Evolutionary conservation across 2,888 invertebrate genomes (phyloP), one percentile per base, ranked within the genome.

Genomic region (Entomobrya multifasciata): DNA sequence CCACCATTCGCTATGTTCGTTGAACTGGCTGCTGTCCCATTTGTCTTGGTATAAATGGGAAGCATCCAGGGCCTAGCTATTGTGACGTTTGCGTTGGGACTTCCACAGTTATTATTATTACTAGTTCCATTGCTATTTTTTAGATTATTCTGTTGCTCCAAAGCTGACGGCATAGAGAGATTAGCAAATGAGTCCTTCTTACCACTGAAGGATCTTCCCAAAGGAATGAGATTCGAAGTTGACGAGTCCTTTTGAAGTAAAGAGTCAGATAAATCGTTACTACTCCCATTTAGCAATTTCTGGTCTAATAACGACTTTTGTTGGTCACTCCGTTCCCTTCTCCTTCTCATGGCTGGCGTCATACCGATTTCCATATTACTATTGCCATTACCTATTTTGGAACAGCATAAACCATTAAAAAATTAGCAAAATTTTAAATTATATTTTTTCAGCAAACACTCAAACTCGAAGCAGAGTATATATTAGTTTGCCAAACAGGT

Each of bases 241-340:
- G 88, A 86, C 17, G 86, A 36, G 11, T 89, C 87, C 41, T 88
- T 89, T 44, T 87, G 78, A 22, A 83, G n/a, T n/a, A n/a, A 77
- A 20, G 88, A 81, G n/a, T 84, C 74, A n/a, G 81, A 52, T n/a
- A 90, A 87, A 36, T 86, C 87, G 62, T 57, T 72, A 44, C 62
- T 79, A 84, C 89, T 80, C 27, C 90, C 90, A 62, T 90, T 91
- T 13, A 90, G 88, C 60, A 89, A 90, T 87, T 96, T 97, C 91
- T 97, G 96, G 91, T 95, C 95, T 91, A 96, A 95, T 92, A 97
- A 96, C 92, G 96, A 96, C 81, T 96, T 95, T 92, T 97, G 97
- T 88, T 97, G 94, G 91, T 97, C 96, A 65, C 95, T 96, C 89
- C 97, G 94, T 90, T 97, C 97, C 88, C 97, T 94, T 87, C 97